Evolutionary conservation across 2,797 vertebrate species (phyloP), one percentile per base, ranked within the genome.

Genomic region (Ctenosaura bakeri): DNA sequence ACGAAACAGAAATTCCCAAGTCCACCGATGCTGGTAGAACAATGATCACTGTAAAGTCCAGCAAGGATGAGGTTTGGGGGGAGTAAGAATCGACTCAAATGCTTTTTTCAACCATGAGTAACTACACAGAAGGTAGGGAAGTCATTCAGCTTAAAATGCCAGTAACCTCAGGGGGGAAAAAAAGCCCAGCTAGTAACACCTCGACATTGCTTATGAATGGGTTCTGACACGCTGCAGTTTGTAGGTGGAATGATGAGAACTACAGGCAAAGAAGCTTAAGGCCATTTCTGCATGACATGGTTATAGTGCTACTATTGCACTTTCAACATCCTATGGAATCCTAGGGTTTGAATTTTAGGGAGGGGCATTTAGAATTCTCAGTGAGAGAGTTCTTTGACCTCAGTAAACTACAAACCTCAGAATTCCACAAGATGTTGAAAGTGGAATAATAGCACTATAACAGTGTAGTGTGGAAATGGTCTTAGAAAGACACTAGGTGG

Each of bases 1-100:
- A 59, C 20, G 88, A 85, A 83, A 52, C 79, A 78, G 59, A 83
- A 87, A 69, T 24, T 69, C 35, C 59, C 80, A 90, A 88, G 80
- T 88, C 80, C 50, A 59, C 73, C 46, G 50, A 77, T 62, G 50
- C 78, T 79, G 50, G 50, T 88, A 50, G 18, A 59, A 26, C 10
- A 83, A 69, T 62, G 56, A 83, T 77, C 12, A 38, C 16, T 69
- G 42, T 69, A 56, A 24, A 62, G 82, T 16, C 46, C 59, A 87
- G 22, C 10, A 73, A 76, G 85, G 38, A 42, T 35, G 42, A 76
- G 16, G 6, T 9, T 56, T 88, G 35, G 38, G 24, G 54, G 22
- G 35, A 85, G 71, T 32, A 3, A 46, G 42, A 46, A 46, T 56
- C 35, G 32, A 46, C 24, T 52, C 46, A 77, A 56, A 64, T 32